phyloP scores from a whole-genome alignment of 2,113 vertebrate genomes.

The Eulemur macaco region DNA sequence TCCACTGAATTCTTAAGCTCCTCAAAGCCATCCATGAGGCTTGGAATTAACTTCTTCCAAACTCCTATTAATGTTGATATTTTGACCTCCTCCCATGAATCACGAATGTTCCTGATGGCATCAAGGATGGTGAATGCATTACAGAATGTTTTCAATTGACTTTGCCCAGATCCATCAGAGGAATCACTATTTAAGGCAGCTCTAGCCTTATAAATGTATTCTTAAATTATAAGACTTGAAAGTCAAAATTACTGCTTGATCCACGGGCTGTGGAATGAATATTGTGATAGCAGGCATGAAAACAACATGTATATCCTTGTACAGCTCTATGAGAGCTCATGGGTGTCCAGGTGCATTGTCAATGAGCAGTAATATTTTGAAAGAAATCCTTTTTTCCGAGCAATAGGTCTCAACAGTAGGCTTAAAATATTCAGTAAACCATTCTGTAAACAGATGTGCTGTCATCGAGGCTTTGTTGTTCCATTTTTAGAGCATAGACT shows the following conservation, averaged over 20 bases:
- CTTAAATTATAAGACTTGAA: neutral
- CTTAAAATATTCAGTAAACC: neutral
- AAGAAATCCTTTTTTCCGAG: neutral
- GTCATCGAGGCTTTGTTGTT: neutral
- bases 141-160: neutral
- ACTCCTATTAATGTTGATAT: neutral
- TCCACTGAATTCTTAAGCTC: neutral
- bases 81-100: neutral
- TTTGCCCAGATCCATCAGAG: neutral
- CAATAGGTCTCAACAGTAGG: neutral
- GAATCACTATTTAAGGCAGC: neutral
- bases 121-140: neutral
- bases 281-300: neutral
- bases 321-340: neutral
- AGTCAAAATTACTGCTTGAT: neutral
- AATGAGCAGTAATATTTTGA: neutral
- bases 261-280: neutral
- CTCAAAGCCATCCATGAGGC: neutral
- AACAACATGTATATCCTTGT: neutral
- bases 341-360: neutral
- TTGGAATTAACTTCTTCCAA: neutral
- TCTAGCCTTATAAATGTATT: neutral
- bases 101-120: neutral
- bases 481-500: neutral
- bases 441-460: neutral